These are phyloP conservation scores for Bos javanicus DNA, from an alignment of 2,113 vertebrate species.

Conservation along the genomic window DNA sequence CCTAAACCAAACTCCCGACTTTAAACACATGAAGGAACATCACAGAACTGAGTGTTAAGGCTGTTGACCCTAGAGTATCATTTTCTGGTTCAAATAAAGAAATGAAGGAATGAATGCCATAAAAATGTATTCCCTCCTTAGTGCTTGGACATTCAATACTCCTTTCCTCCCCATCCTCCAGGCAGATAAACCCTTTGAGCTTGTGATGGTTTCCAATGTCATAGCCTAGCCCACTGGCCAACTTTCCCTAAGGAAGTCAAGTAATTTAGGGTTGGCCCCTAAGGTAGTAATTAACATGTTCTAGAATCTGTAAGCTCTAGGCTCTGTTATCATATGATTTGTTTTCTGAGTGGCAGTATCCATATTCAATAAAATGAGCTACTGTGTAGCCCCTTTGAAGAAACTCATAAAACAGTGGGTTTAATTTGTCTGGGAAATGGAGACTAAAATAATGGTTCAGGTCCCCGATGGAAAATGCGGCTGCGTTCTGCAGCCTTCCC, in stretches of 20 bases:
- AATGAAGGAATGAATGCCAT: neutral
- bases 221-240: neutral
- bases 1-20: neutral
- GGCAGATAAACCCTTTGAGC: neutral
- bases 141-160: neutral
- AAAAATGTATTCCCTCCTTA: accelerated
- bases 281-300: slow-evolving; percentile 63
- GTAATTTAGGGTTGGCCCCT: slow-evolving; percentile 55
- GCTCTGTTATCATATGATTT: slow-evolving; percentile 68
- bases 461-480: slow-evolving; percentile 81
- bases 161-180: accelerated
- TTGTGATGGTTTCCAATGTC: neutral
- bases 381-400: slow-evolving; percentile 79
- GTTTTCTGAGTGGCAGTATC: slow-evolving; percentile 73
- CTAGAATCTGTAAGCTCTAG: slow-evolving; percentile 70
- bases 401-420: slow-evolving; percentile 79
- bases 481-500: slow-evolving; percentile 75
- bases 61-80: neutral
- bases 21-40: neutral
- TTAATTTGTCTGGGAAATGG: slow-evolving; percentile 83
- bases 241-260: slow-evolving; percentile 12
- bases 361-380: slow-evolving; percentile 77
- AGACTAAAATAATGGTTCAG: slow-evolving; percentile 62
- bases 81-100: neutral
- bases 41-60: neutral